phyloP scores from a whole-genome alignment of 2,113 vertebrate genomes.

The Gracilinanus agilis region DNA sequence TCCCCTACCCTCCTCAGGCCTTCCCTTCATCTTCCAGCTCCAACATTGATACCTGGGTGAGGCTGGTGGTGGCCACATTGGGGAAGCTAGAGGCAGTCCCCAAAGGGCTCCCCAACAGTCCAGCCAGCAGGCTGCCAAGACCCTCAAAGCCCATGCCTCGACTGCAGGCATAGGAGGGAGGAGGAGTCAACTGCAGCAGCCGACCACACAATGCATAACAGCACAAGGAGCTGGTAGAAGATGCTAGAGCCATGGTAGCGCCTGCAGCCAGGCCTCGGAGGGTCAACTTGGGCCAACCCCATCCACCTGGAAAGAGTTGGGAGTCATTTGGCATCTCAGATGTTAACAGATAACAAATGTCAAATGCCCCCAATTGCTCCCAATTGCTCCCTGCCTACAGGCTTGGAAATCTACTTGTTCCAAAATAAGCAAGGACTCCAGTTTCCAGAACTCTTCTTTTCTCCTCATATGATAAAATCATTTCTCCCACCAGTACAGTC shows the following conservation, averaged over 20 bases:
- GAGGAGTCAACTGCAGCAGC: conserved; percentile 79
- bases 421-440: neutral
- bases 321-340: neutral
- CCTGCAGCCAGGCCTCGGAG: conserved; percentile 82
- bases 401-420: neutral
- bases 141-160: conserved; percentile 88
- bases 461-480: neutral
- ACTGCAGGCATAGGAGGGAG: conserved; percentile 83
- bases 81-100: conserved; percentile 87
- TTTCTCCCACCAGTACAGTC: neutral
- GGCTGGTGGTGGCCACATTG: conserved; percentile 83
- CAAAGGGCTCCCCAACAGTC: conserved; percentile 85
- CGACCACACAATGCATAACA: conserved; percentile 87
- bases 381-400: neutral
- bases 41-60: conserved; percentile 85
- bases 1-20: neutral
- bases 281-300: conserved; percentile 86
- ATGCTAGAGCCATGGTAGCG: conserved; percentile 85
- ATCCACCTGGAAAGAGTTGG: conserved; percentile 77
- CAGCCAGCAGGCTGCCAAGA: conserved; percentile 86
- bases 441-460: neutral
- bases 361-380: neutral
- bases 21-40: neutral
- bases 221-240: conserved; percentile 86
- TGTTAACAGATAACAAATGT: neutral